These are phyloP conservation scores for Argya squamiceps DNA, from an alignment of 2,797 vertebrate genomes.

Conservation along the genomic window DNA sequence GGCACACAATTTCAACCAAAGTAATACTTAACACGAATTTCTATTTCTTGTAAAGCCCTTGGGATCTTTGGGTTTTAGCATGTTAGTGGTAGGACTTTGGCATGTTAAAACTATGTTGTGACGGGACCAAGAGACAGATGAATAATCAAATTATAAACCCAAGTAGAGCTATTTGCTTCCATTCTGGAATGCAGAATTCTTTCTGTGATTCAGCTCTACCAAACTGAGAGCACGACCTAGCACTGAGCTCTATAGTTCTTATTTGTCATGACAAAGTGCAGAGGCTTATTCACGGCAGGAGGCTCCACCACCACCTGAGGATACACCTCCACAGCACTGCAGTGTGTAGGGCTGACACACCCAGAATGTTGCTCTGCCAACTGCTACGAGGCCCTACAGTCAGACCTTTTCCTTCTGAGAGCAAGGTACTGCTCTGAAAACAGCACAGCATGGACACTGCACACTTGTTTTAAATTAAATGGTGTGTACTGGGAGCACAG, in stretches of 20 bases:
- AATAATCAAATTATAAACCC: background rate
- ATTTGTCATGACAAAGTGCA: background rate
- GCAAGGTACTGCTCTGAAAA: background rate
- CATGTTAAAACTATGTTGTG: background rate
- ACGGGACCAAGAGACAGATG: background rate
- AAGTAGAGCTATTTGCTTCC: background rate
- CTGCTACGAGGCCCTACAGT: background rate
- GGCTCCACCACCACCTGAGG: background rate
- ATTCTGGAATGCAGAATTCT: background rate
- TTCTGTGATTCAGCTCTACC: background rate
- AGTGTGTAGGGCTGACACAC: fast-evolving
- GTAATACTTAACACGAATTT: background rate
- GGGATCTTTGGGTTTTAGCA: background rate
- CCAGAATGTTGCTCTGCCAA: background rate
- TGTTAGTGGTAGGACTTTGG: background rate
- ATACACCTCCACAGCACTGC: background rate
- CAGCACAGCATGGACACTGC: background rate
- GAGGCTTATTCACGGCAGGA: background rate
- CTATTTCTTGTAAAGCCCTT: background rate
- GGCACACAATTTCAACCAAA: background rate
- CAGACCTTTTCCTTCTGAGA: background rate
- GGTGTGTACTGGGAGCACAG: background rate
- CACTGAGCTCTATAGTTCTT: background rate
- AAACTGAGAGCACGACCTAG: background rate
- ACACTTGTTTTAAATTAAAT: background rate